Percentiles rank a stretch among this genome's conserved stretches.
Conservation (phyloP, 2,888 invertebrate genomes). For the Nemurella pictetii region DNA sequence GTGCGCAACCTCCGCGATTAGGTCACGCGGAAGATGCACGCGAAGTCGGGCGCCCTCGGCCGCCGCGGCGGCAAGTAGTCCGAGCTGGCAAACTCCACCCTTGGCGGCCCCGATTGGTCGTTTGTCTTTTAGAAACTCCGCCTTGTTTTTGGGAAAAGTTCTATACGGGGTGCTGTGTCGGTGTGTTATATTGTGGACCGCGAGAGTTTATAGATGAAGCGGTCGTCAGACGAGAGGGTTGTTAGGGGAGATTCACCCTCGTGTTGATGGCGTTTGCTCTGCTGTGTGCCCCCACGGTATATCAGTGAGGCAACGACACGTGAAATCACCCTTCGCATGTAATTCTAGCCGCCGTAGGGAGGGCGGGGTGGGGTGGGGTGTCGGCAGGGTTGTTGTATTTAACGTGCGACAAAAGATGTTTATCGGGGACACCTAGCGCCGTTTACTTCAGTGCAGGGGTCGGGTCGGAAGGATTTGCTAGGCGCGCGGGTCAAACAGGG, state of each 20-base stretch:
- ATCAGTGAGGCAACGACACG: constrained; percentile 33
- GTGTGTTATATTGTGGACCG: neutral
- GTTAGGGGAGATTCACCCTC: constrained; percentile 29
- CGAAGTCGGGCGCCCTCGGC: neutral
- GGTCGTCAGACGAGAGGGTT: constrained; percentile 13
- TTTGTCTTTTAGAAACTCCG: constrained; percentile 1
- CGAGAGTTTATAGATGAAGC: constrained; percentile 22
- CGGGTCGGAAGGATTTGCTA: neutral
- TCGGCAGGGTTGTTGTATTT: constrained; percentile 17
- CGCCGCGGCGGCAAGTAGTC: constrained; percentile 38
- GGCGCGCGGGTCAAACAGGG: neutral
- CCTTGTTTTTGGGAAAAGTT: constrained; percentile 17
- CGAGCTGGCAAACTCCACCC: constrained; percentile 35
- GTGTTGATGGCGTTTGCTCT: neutral
- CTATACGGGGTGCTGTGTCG: neutral
- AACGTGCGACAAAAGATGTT: constrained; percentile 34
- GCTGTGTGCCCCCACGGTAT: constrained; percentile 14
- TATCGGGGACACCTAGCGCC: constrained; percentile 13
- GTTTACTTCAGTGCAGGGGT: neutral
- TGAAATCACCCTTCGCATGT: constrained; percentile 34
- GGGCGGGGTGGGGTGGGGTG: constrained; percentile 9
- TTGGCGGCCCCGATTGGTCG: neutral
- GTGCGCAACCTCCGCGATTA: neutral
- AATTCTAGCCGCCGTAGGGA: neutral
- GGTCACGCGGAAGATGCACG: constrained; percentile 4